A percentile compares a stretch with the other conserved stretches of the same genome.
These are phyloP conservation scores for Crotalus horridus DNA, from an alignment of 2,113 vertebrate genomes.

Conservation along the genomic window DNA sequence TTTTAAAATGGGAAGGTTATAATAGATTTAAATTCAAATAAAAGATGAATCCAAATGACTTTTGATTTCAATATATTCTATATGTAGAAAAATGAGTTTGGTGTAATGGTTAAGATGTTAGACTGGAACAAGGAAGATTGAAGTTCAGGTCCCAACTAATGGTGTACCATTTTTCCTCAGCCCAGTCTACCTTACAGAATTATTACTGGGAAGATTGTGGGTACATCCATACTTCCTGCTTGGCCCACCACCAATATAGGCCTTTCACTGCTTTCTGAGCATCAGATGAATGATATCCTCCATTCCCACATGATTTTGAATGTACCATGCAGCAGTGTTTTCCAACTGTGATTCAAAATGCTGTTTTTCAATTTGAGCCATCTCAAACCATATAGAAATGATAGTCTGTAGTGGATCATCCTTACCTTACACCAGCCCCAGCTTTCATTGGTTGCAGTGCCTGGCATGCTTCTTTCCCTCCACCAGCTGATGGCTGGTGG, in stretches of 20 bases:
- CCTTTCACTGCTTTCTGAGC: background rate
- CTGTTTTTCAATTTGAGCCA: background rate
- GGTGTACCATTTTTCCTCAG: background rate
- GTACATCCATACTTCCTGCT: background rate
- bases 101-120: background rate
- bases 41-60: background rate
- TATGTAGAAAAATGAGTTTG: background rate
- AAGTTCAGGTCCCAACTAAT: background rate
- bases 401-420: background rate
- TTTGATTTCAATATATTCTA: background rate
- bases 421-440: background rate
- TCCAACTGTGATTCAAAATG: background rate
- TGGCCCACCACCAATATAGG: background rate
- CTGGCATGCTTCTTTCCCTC: background rate
- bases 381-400: background rate
- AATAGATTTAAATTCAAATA: background rate
- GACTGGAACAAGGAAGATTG: background rate
- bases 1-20: background rate
- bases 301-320: background rate
- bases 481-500: background rate
- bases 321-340: background rate
- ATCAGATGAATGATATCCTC: background rate
- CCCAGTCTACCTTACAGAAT: background rate
- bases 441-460: background rate
- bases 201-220: background rate